Evolutionary conservation across 2,113 vertebrate species (phyloP).

Genomic region (Suncus etruscus): DNA sequence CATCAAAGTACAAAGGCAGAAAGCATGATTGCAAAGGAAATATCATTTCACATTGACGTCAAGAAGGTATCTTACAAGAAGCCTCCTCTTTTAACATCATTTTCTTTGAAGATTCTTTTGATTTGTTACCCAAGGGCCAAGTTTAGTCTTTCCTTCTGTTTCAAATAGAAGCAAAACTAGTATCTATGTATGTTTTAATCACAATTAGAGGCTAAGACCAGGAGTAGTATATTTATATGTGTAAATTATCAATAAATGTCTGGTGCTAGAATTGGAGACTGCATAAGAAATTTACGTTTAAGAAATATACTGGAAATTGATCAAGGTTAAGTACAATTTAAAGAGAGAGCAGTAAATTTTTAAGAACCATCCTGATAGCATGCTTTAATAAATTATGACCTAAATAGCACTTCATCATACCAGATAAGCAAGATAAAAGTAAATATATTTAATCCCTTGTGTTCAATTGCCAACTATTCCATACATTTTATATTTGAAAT

Average conservation of each 20-base stretch:
- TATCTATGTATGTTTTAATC: background rate
- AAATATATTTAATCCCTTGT: background rate
- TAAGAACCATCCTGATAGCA: background rate
- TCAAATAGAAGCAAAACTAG: background rate
- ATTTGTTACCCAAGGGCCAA: background rate
- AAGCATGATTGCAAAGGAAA: background rate
- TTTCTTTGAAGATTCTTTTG: background rate
- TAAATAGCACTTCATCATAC: background rate
- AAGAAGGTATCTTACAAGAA: no score
- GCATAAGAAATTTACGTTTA: conserved; percentile 7
- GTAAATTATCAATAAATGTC: background rate
- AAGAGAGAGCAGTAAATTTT: conserved; percentile 2
- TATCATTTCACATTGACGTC: background rate
- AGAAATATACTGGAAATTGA: conserved; percentile 13
- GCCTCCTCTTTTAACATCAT: background rate
- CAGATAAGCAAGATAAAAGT: conserved; percentile 20
- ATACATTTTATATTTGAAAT: background rate
- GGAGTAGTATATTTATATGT: background rate
- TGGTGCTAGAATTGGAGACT: background rate
- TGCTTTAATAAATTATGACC: background rate
- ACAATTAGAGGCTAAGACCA: background rate
- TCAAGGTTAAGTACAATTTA: background rate
- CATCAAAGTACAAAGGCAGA: background rate
- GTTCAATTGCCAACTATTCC: conserved; percentile 28
- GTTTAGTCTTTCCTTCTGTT: background rate